Percentiles rank a stretch among this genome's conserved stretches.
Conservation (phyloP, 1,140 invertebrate genomes). For the Pseudomyrmex pallidus region DNA sequence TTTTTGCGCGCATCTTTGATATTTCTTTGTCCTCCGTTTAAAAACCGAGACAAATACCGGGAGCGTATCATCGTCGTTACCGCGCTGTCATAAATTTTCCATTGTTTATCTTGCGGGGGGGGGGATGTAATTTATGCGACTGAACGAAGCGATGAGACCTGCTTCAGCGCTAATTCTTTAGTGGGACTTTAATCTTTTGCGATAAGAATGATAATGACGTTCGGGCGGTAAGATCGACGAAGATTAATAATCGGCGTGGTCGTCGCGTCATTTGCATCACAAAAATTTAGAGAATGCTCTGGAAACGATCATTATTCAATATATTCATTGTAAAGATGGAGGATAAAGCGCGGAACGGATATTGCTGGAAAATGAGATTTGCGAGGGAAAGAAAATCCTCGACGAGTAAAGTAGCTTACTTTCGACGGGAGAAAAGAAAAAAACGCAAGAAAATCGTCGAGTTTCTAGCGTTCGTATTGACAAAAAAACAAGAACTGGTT, state of each 20-base stretch:
- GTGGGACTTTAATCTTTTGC: constrained; percentile 11
- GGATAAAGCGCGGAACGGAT: neutral
- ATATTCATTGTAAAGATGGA: constrained; percentile 38
- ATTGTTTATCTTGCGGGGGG: neutral
- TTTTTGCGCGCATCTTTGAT: neutral
- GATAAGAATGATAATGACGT: constrained; percentile 28
- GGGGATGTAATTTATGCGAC: constrained; percentile 20
- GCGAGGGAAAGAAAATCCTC: neutral
- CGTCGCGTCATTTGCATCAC: constrained; percentile 45
- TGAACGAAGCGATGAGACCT: neutral
- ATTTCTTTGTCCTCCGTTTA: neutral
- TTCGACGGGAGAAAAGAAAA: neutral
- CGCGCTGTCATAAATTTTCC: constrained; percentile 13
- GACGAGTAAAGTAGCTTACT: neutral
- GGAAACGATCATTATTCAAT: constrained; percentile 51
- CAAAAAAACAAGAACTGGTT: neutral
- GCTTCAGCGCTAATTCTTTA: neutral
- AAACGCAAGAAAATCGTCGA: neutral
- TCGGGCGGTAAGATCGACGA: neutral
- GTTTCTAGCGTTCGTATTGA: neutral
- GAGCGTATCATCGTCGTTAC: constrained; percentile 33
- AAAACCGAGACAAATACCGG: constrained; percentile 32
- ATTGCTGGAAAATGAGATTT: constrained; percentile 33
- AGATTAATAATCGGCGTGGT: constrained; percentile 28
- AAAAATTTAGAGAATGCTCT: constrained; percentile 42